Evolutionary conservation across 1,140 invertebrate genomes (phyloP), one percentile per base, ranked within the genome.

Genomic region (Dreissena rostriformis): DNA sequence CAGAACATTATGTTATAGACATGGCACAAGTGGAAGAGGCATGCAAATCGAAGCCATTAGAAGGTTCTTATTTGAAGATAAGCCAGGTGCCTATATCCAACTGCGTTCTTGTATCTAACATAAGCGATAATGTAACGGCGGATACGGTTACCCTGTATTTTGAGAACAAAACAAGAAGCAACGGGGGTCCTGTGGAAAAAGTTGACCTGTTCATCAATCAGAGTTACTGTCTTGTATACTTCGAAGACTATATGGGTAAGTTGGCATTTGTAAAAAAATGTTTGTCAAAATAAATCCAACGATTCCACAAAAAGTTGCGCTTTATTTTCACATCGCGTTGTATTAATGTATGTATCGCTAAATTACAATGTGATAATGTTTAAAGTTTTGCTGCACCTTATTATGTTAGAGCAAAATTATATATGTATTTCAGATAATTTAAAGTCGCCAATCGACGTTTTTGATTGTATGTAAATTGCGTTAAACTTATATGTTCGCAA

Each of bases 131-230:
- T 29, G 70, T 76, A 15, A 81, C 84, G 7, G 22, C 67, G 17
- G 84, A 85, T 52, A 76, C 70, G 15, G 24, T 85, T 22, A n/a
- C 51, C 19, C 73, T 81, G 15, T 80, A 85, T 49, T 85, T 85
- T 61, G 76, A 85, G 72, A 80, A 85, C n/a, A 26, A 65, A 24
- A 39, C 29, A 15, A 51, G 70, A 12, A 67, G 68, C 24, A 65
- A 53, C 12, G 84, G 84, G 8, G 84, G 84, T n/a, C 17, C 39
- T 52, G 75, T 85, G 17, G 29, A 53, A 11, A 80, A 74, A 66
- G 53, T 85, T 39, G 28, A 22, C 12, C 75, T 76, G 51, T 52
- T 53, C 26, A 82, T 61, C 24, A 72, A 67, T 0, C 55, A 65
- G 24, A 72, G 75, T 39, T 66, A 52, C n/a, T 80, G 71, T 53